Conservation (phyloP, 2,888 invertebrate genomes). For the Drosophila suboccidentalis region DNA sequence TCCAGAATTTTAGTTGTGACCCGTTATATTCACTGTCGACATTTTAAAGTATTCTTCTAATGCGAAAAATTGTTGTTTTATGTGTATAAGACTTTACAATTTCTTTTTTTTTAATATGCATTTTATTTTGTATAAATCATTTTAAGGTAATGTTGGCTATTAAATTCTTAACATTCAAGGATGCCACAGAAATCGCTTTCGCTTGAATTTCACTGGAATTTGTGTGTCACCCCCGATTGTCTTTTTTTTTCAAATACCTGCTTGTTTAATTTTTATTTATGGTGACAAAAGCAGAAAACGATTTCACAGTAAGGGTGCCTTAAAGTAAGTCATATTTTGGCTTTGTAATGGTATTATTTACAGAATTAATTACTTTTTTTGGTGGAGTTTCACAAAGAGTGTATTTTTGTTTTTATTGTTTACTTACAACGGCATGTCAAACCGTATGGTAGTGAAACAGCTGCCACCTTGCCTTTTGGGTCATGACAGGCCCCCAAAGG, state of each 20-base stretch:
- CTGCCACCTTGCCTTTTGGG: constrained; percentile 37
- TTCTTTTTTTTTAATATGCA: too few species aligned
- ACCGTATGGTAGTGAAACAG: constrained; percentile 41
- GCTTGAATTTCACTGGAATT: too few species aligned
- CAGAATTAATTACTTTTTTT: constrained; percentile 2
- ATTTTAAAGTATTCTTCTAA: neutral
- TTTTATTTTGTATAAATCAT: too few species aligned
- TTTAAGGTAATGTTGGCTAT: too few species aligned
- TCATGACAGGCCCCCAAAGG: constrained; percentile 47
- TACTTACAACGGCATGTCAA: constrained; percentile 12
- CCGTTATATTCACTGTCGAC: neutral
- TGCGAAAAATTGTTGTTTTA: too few species aligned
- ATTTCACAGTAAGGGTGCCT: neutral
- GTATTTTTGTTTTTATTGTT: neutral
- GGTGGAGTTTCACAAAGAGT: neutral
- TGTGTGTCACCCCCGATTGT: too few species aligned
- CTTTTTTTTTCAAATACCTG: neutral
- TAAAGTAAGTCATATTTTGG: neutral
- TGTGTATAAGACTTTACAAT: too few species aligned
- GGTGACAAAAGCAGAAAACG: neutral
- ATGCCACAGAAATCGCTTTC: too few species aligned
- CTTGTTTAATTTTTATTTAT: neutral
- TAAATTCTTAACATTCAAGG: too few species aligned
- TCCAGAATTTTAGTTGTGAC: too few species aligned
- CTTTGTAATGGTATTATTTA: neutral